Base-by-base conservation (phyloP, 2,888 invertebrate genomes). In the Epistrophella euchroma region DNA sequence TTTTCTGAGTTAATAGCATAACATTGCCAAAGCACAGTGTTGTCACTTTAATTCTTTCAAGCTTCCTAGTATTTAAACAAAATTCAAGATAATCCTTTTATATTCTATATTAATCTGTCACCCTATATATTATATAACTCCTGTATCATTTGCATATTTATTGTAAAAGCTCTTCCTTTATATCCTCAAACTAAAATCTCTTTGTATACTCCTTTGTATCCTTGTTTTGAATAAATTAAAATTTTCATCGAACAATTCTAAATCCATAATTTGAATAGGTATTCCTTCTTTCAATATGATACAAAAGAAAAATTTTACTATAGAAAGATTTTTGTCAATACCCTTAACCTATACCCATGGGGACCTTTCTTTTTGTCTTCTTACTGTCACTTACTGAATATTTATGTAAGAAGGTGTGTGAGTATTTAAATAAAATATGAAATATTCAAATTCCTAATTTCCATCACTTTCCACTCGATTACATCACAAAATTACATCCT, bases 361-460 rank as follows among this genome's bases (percentile, higher is more conserved):
- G 15, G 6, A 43, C 40, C 7, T n/a, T 43, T 2, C 7, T 0
- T 17, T 45, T 17, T 45, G 7, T 10, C 45, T 45, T 40, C 40
- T 40, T 40, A 5, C 1, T 40, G 13, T 15, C 9, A 6, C 2
- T 32, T 2, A 37, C 17, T 11, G n/a, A n/a, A n/a, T 15, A 40
- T 32, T 32, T 32, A 32, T 32, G 32, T 7, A 7, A 1, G 32
- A 15, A 37, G 2, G 10, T 19, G 15, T 58, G 15, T 35, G 22
- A 13, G 45, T 40, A 35, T 56, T 55, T 32, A 25, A 68, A 68
- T 50, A 79, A 76, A 76, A 76, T 71, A 80, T 80, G 76, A 76
- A 85, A 80, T 85, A 85, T 85, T 85, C 76, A 80, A 80, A 85
- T 80, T 60, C 62, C 76, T 80, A 80, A 80, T 85, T 84, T 85